Conservation (phyloP, 2,888 invertebrate genomes). For the Allygus modestus region DNA sequence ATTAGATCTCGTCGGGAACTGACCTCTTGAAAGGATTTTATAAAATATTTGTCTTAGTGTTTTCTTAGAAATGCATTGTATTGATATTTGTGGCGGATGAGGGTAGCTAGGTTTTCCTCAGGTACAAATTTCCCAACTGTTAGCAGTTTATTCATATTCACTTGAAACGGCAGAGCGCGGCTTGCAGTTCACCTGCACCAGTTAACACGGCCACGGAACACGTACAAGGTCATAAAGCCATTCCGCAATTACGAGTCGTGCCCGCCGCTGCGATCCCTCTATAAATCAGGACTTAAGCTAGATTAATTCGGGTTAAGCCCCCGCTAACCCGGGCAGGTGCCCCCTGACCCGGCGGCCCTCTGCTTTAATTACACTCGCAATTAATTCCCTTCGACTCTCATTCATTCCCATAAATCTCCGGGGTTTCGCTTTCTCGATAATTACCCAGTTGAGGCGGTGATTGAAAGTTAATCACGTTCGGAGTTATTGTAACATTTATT, state of each 20-base stretch:
- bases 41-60: no score
- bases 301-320: slow-evolving; percentile 55
- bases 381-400: slow-evolving; percentile 43
- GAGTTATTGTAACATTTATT: background rate
- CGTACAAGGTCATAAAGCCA: slow-evolving; percentile 43
- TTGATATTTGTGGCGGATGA: no score
- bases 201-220: slow-evolving; percentile 8
- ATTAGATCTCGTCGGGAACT: no score
- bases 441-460: background rate
- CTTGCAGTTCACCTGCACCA: no score
- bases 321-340: slow-evolving; percentile 27
- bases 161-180: no score
- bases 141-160: no score
- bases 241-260: slow-evolving; percentile 49
- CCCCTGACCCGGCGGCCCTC: background rate
- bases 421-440: slow-evolving; percentile 31
- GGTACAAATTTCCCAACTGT: no score
- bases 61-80: no score
- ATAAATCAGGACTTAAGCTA: slow-evolving; percentile 44
- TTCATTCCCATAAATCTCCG: slow-evolving; percentile 27
- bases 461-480: slow-evolving; percentile 10
- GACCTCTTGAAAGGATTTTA: no score
- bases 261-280: slow-evolving; percentile 19
- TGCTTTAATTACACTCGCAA: slow-evolving; percentile 43
- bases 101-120: no score